These are phyloP conservation scores for Lepidostoma basale DNA, from an alignment of 1,140 invertebrate genomes.

Conservation along the genomic window DNA sequence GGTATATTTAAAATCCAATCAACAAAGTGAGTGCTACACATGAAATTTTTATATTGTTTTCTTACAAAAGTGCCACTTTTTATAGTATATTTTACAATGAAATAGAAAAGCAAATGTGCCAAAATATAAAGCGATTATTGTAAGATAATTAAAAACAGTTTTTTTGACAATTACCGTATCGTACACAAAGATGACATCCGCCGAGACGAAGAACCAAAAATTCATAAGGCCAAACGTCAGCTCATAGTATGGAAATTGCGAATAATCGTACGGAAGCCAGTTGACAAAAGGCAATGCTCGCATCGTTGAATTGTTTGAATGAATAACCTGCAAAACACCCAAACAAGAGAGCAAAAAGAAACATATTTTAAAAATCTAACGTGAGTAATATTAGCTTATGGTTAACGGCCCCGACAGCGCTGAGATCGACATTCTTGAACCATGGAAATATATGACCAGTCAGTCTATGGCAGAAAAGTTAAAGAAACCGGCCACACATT, in stretches of 20 bases:
- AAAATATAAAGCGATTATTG: neutral
- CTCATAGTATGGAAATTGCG: conserved; percentile 31
- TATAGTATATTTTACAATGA: neutral
- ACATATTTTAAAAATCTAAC: neutral
- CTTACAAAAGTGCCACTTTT: no score
- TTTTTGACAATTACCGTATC: conserved; percentile 33
- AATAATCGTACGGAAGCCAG: conserved; percentile 42
- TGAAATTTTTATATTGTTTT: no score
- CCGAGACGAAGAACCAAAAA: conserved; percentile 38
- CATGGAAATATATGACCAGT: no score
- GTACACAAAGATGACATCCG: conserved; percentile 36
- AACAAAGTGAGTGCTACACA: no score
- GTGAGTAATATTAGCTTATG: neutral
- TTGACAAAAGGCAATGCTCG: conserved; percentile 37
- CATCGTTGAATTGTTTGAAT: neutral
- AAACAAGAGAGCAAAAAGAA: neutral
- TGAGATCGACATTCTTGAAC: no score
- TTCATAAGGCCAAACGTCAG: conserved; percentile 34
- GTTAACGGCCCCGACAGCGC: no score
- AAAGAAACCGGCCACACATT: no score
- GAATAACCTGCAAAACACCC: conserved; percentile 11
- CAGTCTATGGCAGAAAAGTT: no score
- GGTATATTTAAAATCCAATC: no score
- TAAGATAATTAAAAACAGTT: neutral
- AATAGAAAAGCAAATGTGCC: neutral